Conservation (phyloP, 1,140 invertebrate species). For the Euglossa dilemma region DNA sequence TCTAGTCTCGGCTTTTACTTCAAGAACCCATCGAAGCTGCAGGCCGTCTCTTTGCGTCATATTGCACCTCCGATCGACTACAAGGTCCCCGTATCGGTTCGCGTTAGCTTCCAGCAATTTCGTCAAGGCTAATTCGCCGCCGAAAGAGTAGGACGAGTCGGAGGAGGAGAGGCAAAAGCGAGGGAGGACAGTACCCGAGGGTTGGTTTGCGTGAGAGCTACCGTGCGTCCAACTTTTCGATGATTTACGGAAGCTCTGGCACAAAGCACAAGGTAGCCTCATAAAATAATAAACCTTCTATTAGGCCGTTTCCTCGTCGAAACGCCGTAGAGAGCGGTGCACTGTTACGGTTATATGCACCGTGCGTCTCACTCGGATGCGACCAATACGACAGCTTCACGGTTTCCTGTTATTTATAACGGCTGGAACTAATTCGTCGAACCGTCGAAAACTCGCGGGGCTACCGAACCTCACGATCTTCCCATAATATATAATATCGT, state of each 20-base stretch:
- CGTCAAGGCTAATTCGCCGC: slow-evolving; percentile 12
- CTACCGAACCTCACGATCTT: too few relatives aligned
- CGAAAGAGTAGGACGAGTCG: not conserved
- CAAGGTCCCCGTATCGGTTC: not conserved
- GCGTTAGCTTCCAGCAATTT: slow-evolving; percentile 16
- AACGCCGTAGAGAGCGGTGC: too few relatives aligned
- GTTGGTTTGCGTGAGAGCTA: slow-evolving; percentile 57
- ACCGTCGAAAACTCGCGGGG: not conserved
- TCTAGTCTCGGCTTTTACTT: not conserved
- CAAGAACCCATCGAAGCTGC: not conserved
- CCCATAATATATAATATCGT: not conserved
- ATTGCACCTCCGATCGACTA: not conserved
- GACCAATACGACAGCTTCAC: not conserved
- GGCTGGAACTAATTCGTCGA: slow-evolving; percentile 55
- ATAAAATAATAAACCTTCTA: slow-evolving; percentile 79
- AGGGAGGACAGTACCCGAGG: not conserved
- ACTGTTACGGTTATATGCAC: slow-evolving; percentile 28
- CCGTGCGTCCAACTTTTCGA: slow-evolving; percentile 42
- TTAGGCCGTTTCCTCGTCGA: slow-evolving; percentile 55
- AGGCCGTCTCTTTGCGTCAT: not conserved
- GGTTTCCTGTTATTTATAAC: slow-evolving; percentile 73
- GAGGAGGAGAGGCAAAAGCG: not conserved
- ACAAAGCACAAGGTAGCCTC: slow-evolving; percentile 72
- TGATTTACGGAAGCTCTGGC: slow-evolving; percentile 57
- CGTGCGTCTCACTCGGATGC: not conserved